Base-by-base conservation (phyloP, 2,888 invertebrate genomes). In the Cataglyphis rosenhaueri region DNA sequence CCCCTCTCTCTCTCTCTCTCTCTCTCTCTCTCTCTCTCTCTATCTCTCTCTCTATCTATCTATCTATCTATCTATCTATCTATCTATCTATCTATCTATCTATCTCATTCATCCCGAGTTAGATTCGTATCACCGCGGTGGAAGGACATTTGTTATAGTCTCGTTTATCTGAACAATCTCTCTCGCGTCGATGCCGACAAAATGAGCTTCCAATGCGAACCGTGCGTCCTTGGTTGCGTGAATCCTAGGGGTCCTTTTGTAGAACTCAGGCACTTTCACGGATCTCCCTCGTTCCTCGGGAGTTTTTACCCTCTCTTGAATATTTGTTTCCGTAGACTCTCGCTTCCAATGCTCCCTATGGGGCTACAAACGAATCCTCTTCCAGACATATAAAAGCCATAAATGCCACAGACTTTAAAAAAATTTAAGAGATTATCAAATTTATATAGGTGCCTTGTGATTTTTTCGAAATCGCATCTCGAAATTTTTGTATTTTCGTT, bases 311-410 rank as follows among this genome's bases (percentile, higher is more conserved):
- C 66, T 55, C 55, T 76, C 41, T 12, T 4, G 55, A 32, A 41
- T 9, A 55, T 76, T 76, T 78, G 25, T 70, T 70, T 70, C 41
- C 32, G 29, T 32, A 18, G 21, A 70, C 59, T 78, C 32, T 76
- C 57, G n/a, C 41, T 70, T 41, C 70, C 57, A 68, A 15, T 25
- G 68, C 18, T 65, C 41, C 32, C 21, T 25, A n/a, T 15, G 41
- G 55, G 12, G 55, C 25, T 66, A 41, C 68, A 57, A 41, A 32
- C 55, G 68, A 25, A 52, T 78, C 57, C 29, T 12, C 55, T 12
- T 12, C 41, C 55, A 61, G 41, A 76, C 61, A 21, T 41, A 38
- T 65, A 35, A 41, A 52, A 52, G 52, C 25, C 52, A 12, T 68
- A 68, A 68, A 76, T 41, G 25, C 29, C 52, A 15, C 32, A 9